Evolutionary conservation across 2,797 vertebrate species (phyloP), one percentile per base, ranked within the genome.

Genomic region (Anguilla obscura): DNA sequence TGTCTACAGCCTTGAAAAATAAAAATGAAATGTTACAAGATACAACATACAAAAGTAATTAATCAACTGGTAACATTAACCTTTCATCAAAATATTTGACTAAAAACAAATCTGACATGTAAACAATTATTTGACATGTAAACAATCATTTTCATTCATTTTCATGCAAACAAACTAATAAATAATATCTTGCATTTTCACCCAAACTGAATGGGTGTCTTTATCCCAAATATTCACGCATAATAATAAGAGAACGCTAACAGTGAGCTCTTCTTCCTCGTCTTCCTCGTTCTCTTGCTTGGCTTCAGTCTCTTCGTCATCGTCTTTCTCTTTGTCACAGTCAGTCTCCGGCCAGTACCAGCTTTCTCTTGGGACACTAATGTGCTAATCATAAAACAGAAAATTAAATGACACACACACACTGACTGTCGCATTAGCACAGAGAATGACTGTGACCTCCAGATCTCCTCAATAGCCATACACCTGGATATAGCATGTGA

Each of bases 1-100:
- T 98, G 91, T 98, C 97, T 91, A 96, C 92, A 4, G 97, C 93
- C 99, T 99, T 93, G 66, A 94, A 33, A 87, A 48, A 0, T 3
- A 50, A 91, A 86, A 86, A 90, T 1, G 91, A 71, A 87, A 82
- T 82, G 40, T 82, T 82, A 82, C 5, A 30, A 60, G 36, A 71
- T 27, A 63, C 21, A 50, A 84, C 14, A 3, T 10, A 36, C 1
- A 27, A 3, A 12, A 58, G 45, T 58, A 24, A 50, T 24, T 50
- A 21, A 10, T 52, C 50, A 40, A 71, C 27, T 9, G n/a, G n/a
- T 40, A 79, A 18, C 14, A 16, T 79, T 48, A 50, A 83, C 18
- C 24, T 5, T 83, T 83, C n/a, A 24, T 40, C 30, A 24, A 83
- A 48, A 83, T 83, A 50, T 50, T 10, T 24, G 33, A 50, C 9